These are phyloP conservation scores for Trachelus troglodyta DNA, from an alignment of 2,888 invertebrate species.

Conservation along the genomic window DNA sequence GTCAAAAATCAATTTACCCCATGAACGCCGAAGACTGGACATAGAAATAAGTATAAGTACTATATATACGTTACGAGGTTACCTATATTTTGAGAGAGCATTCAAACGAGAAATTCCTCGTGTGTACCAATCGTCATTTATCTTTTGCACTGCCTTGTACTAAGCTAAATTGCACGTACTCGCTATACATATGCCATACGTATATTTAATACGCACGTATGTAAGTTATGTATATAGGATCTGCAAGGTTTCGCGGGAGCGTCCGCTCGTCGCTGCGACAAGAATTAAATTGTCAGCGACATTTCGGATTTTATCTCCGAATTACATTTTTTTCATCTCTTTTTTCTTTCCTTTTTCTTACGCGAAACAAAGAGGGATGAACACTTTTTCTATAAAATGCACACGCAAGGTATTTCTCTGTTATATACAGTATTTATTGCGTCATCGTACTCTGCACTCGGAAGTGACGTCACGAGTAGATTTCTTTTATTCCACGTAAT, in stretches of 20 bases:
- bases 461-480: not conserved
- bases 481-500: not conserved
- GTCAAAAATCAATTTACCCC: not conserved
- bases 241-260: not conserved
- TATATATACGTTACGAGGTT: not conserved
- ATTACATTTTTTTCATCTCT: not conserved
- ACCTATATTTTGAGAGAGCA: not conserved
- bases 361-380: constrained; percentile 1
- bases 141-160: not conserved
- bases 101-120: not conserved
- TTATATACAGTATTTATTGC: not conserved
- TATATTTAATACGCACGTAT: not conserved
- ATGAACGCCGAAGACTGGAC: not conserved
- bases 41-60: not conserved
- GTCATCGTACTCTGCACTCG: not conserved
- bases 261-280: not conserved
- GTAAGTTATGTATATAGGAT: not conserved
- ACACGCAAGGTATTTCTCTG: constrained; percentile 3
- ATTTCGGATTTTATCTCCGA: not conserved
- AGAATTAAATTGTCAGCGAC: not conserved
- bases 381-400: constrained; percentile 5
- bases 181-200: constrained; percentile 1
- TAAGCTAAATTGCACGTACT: not conserved
- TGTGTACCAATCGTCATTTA: not conserved
- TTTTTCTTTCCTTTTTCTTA: not conserved